Evolutionary conservation across 1,140 invertebrate genomes (phyloP).

Genomic region (Zaprionus tsacasi): DNA sequence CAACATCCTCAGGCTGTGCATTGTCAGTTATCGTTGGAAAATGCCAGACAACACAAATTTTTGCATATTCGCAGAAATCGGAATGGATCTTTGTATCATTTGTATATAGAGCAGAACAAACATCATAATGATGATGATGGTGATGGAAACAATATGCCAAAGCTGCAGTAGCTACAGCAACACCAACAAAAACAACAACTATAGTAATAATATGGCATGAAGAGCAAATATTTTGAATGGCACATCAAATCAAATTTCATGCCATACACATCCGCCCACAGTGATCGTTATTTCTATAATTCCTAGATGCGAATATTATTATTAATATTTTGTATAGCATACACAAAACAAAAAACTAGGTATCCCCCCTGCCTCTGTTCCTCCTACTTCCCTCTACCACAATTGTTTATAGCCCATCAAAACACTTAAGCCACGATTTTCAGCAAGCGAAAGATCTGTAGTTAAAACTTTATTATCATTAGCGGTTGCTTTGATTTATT

Average conservation of each 20-base stretch:
- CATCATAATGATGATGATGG: constrained; percentile 41
- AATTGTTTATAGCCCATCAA: constrained; percentile 62
- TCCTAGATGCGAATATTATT: constrained; percentile 27
- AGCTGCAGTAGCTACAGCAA: constrained; percentile 32
- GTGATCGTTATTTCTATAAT: constrained; percentile 26
- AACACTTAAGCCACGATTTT: constrained; percentile 59
- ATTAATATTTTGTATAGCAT: constrained; percentile 8
- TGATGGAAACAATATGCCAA: constrained; percentile 48
- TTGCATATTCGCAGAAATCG: constrained; percentile 34
- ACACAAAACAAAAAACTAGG: background rate
- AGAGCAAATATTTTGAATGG: constrained; percentile 46
- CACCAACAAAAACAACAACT: constrained; percentile 12
- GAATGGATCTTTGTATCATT: constrained; percentile 23
- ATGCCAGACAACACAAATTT: constrained; percentile 39
- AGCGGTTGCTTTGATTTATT: constrained; percentile 49
- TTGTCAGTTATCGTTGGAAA: constrained; percentile 27
- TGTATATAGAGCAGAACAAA: constrained; percentile 42
- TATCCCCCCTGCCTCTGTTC: constrained; percentile 4
- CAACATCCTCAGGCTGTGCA: constrained; percentile 18
- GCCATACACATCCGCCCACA: constrained; percentile 62
- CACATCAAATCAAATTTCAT: constrained; percentile 52
- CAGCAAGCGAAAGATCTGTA: constrained; percentile 44
- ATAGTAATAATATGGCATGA: constrained; percentile 26
- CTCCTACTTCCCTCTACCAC: background rate
- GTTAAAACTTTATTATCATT: constrained; percentile 65